Conservation (phyloP, 2,113 vertebrate genomes). For the Erythrocebus patas region DNA sequence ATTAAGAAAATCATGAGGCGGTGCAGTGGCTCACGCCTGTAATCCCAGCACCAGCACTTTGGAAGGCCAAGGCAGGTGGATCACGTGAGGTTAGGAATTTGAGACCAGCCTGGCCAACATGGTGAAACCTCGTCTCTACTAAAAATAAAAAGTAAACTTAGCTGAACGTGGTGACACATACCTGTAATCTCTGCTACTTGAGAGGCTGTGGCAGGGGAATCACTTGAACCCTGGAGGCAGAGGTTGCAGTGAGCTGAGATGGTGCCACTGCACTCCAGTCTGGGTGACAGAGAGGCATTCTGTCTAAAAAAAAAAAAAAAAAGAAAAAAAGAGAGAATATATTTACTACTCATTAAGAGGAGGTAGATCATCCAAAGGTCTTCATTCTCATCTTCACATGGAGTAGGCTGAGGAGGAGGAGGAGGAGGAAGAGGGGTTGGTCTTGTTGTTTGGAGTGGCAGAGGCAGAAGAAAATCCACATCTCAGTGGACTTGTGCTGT, state of each 20-base stretch:
- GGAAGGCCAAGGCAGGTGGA: background rate
- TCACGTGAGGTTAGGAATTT: background rate
- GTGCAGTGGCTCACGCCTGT: background rate
- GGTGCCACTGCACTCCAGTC: no score
- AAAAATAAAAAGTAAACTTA: no score
- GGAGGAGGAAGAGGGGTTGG: background rate
- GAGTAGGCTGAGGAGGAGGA: background rate
- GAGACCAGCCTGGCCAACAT: background rate
- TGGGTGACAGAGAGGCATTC: no score
- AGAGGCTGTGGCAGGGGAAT: no score
- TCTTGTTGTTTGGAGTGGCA: background rate
- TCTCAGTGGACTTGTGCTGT: background rate
- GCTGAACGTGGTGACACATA: no score
- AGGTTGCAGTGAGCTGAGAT: no score
- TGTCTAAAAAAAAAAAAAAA: no score
- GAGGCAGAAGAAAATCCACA: no score
- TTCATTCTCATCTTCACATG: background rate
- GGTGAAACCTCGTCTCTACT: background rate
- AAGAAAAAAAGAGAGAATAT: background rate
- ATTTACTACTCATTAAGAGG: background rate
- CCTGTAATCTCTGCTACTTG: no score
- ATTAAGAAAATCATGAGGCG: background rate
- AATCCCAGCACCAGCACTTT: background rate
- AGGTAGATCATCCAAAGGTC: background rate
- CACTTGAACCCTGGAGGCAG: no score